Evolutionary conservation across 1,140 invertebrate species (phyloP), one percentile per base, ranked within the genome.

Genomic region (Papilio helenus): DNA sequence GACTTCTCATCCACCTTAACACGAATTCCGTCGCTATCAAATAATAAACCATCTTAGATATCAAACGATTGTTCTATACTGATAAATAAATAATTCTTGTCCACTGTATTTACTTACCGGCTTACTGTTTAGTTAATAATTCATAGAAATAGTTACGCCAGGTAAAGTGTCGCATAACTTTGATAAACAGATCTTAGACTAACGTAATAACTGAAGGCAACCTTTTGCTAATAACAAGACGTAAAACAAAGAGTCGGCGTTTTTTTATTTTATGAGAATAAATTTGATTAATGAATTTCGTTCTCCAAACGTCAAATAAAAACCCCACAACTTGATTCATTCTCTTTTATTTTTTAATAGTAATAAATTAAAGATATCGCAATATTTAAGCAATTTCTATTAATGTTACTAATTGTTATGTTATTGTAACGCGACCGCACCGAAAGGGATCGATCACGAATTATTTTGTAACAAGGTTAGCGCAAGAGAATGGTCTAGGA

Each of bases 401-500:
- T 29, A 9, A 8, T 61, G 26, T 29, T 65, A 29, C 58, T 29
- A 26, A n/a, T n/a, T n/a, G n/a, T n/a, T 68, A 65, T 12, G 3
- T 29, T 65, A 68, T 68, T 68, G 61, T 29, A 29, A 68, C 61
- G 20, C 4, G 3, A 29, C 23, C 10, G 29, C 23, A 68, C 3
- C 1, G 61, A 14, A 65, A 65, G 61, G 23, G 23, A 29, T 61
- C 10, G 58, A 61, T 68, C 61, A 68, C 61, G 61, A 68, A 68
- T 5, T 14, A 68, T 68, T 68, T 68, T 29, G 61, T 29, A 68
- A 68, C 61, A 68, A 68, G 61, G 61, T 68, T 68, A 29, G 14
- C 14, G 61, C 61, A 29, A 68, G 61, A 68, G 61, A 68, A 68
- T 29, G 61, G 61, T 68, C 23, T 68, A 68, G 61, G 12, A 68